Evolutionary conservation across 2,797 vertebrate genomes (phyloP).

Genomic region (Hydrolagus colliei): DNA sequence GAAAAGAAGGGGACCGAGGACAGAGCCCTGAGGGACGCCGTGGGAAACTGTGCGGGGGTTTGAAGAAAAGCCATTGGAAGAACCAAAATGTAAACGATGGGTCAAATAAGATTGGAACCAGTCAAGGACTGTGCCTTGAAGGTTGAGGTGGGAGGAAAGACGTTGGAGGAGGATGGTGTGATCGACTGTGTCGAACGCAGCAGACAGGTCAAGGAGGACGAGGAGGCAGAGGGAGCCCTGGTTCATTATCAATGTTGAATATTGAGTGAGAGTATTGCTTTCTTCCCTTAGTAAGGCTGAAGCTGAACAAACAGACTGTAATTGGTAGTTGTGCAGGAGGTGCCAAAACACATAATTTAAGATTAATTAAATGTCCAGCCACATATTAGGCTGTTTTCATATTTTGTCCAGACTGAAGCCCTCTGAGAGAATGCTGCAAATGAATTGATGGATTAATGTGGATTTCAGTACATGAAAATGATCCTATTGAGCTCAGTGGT

Average conservation of each 20-base stretch:
- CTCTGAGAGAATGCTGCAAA: not conserved
- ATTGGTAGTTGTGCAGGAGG: not conserved
- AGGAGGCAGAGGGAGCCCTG: too few relatives aligned
- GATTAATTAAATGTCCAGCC: not conserved
- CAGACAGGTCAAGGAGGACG: too few relatives aligned
- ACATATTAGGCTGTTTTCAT: not conserved
- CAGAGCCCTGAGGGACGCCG: too few relatives aligned
- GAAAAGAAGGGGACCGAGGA: too few relatives aligned
- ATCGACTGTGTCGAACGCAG: too few relatives aligned
- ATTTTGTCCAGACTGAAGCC: slow-evolving; percentile 4
- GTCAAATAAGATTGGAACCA: too few relatives aligned
- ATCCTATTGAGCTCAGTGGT: slow-evolving; percentile 33
- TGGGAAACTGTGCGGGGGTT: too few relatives aligned
- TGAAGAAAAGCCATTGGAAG: too few relatives aligned
- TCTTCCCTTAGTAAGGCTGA: not conserved
- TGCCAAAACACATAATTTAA: not conserved
- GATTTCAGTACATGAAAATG: slow-evolving; percentile 20
- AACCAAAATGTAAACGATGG: too few relatives aligned
- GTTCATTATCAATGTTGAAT: not conserved
- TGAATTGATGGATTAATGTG: slow-evolving; percentile 27
- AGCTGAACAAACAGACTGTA: not conserved
- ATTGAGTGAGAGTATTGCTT: not conserved
- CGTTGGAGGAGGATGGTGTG: too few relatives aligned
- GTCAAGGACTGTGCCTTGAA: too few relatives aligned
- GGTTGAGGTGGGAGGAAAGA: too few relatives aligned